phyloP scores from a whole-genome alignment of 92 coral and sea anemone species.

The Palythoa heliodiscus region DNA sequence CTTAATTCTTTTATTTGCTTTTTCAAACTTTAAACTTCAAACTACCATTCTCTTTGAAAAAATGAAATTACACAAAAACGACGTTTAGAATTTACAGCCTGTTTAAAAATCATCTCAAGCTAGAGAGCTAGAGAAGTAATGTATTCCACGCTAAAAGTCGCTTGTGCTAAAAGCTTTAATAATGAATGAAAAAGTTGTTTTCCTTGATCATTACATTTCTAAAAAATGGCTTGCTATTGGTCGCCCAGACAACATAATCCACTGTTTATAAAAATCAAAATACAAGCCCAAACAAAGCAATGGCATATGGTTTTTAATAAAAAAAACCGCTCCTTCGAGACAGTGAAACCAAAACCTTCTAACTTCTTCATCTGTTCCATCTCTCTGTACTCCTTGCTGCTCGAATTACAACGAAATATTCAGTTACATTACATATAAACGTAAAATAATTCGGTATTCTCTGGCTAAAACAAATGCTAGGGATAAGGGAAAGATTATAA shows the following conservation, averaged over 20 bases:
- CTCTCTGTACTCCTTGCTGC: background rate
- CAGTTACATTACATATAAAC: background rate
- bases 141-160: background rate
- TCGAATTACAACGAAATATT: background rate
- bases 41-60: too few species aligned
- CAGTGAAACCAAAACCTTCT: background rate
- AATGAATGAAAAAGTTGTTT: background rate
- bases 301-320: background rate
- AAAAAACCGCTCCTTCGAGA: background rate
- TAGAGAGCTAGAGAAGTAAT: background rate
- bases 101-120: background rate
- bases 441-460: background rate
- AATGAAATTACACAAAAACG: too few species aligned
- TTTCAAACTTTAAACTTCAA: too few species aligned
- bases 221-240: constrained; percentile 14
- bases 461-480: constrained; percentile 4
- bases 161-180: background rate
- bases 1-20: too few species aligned
- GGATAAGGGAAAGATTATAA: background rate
- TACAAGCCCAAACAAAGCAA: background rate
- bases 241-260: constrained; percentile 10
- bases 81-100: too few species aligned
- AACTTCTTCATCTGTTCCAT: background rate
- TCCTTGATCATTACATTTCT: constrained; percentile 21
- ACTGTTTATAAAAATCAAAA: constrained; percentile 13